A percentile compares a stretch with the other conserved stretches of the same genome.
Conservation (phyloP, 2,797 vertebrate species). For the Pangasius mekongensis region DNA sequence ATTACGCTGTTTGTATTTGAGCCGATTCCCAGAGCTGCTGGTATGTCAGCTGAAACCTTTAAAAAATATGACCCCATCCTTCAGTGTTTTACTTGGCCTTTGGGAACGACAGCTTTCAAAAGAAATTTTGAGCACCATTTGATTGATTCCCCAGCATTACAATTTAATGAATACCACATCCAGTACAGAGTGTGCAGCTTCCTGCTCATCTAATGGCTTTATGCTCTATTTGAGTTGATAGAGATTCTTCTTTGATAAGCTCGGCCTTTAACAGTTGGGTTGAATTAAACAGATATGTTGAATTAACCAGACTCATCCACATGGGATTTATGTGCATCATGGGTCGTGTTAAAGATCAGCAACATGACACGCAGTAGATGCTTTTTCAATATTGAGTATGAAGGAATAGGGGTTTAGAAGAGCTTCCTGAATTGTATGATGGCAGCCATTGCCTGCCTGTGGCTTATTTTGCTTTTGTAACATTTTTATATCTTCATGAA, state of each 20-base stretch:
- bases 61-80: constrained; percentile 66
- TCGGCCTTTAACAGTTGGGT: not conserved
- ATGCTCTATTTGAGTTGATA: constrained; percentile 34
- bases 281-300: constrained; percentile 5
- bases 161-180: constrained; percentile 67
- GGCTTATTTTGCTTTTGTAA: not conserved
- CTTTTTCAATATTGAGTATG: not conserved
- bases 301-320: not conserved
- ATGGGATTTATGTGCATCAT: not conserved
- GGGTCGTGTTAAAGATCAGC: not conserved
- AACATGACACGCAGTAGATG: not conserved
- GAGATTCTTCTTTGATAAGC: not conserved
- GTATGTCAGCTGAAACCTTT: constrained; percentile 69
- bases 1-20: constrained; percentile 69
- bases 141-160: constrained; percentile 63
- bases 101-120: constrained; percentile 64
- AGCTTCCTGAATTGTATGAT: not conserved
- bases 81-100: constrained; percentile 74
- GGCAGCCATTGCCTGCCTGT: not conserved
- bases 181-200: constrained; percentile 45
- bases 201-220: constrained; percentile 39
- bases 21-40: constrained; percentile 69
- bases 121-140: constrained; percentile 65
- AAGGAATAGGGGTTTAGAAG: not conserved
- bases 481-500: not conserved